These are phyloP conservation scores for Halocynthia aurantium DNA, from an alignment of 23 tunicate species.

Conservation along the genomic window DNA sequence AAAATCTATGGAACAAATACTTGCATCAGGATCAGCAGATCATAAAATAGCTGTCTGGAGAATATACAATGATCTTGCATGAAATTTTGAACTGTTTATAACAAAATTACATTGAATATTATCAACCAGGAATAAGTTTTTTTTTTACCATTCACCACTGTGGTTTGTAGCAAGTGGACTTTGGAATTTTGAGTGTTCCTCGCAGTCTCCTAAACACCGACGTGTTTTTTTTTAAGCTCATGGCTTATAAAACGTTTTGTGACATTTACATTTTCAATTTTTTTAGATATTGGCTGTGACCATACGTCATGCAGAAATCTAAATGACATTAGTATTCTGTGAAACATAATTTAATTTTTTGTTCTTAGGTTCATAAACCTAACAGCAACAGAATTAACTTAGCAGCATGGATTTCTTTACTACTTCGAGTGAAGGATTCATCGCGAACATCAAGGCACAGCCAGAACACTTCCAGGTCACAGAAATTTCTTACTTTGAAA, in stretches of 20 bases:
- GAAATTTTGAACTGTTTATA: no score
- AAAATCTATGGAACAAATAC: constrained; percentile 17
- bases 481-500: constrained; percentile 23
- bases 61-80: constrained; percentile 15
- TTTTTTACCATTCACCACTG: not conserved
- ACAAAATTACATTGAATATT: no score
- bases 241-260: no score
- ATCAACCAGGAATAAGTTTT: not conserved
- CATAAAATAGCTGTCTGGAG: constrained; percentile 77
- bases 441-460: constrained; percentile 17
- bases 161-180: no score
- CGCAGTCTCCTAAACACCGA: no score
- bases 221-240: no score
- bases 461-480: constrained; percentile 38
- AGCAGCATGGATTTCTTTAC: not conserved
- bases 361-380: no score
- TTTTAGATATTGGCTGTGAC: not conserved
- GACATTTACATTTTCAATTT: not conserved
- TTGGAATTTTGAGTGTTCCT: no score
- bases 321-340: no score
- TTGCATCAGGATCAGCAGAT: constrained; percentile 71
- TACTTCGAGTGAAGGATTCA: constrained; percentile 2
- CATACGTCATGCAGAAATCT: not conserved
- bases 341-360: no score
- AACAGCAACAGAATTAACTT: no score